A percentile compares a stretch with the other conserved stretches of the same genome.
Conservation (phyloP, 2,797 vertebrate genomes). For the Sebastes minor region DNA sequence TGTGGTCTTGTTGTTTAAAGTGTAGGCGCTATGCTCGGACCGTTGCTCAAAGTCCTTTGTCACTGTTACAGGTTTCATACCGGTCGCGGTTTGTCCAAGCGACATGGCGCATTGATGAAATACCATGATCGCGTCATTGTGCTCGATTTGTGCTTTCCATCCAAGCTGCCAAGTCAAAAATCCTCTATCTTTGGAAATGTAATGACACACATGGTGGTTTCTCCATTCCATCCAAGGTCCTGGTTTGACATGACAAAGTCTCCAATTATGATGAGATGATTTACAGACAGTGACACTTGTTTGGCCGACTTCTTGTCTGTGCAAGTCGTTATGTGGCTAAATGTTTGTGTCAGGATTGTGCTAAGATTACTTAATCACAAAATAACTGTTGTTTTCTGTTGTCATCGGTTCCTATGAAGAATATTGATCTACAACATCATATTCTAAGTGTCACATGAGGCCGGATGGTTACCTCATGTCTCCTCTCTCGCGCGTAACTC, state of each 20-base stretch:
- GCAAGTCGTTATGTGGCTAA: neutral
- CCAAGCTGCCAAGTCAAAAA: constrained; percentile 20
- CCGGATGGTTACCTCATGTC: neutral
- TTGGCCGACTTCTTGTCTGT: neutral
- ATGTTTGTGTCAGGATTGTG: neutral
- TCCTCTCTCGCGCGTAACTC: constrained; percentile 6
- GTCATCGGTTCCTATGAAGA: neutral
- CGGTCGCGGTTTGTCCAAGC: neutral
- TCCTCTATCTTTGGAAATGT: constrained; percentile 30
- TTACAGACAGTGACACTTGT: neutral
- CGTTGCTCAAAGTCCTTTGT: constrained; percentile 26
- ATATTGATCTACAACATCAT: constrained; percentile 4
- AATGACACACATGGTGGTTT: constrained; percentile 6
- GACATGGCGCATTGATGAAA: neutral
- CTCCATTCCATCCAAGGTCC: neutral
- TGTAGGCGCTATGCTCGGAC: neutral
- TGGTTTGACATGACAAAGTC: neutral
- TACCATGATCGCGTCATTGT: neutral
- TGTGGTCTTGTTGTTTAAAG: constrained; percentile 5
- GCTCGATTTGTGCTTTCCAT: constrained; percentile 22
- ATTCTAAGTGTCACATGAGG: neutral
- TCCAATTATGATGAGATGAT: neutral
- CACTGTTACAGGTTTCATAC: neutral
- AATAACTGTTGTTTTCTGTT: neutral
- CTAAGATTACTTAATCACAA: neutral